phyloP scores from a whole-genome alignment of 2,888 invertebrate genomes.

The Troides helena region DNA sequence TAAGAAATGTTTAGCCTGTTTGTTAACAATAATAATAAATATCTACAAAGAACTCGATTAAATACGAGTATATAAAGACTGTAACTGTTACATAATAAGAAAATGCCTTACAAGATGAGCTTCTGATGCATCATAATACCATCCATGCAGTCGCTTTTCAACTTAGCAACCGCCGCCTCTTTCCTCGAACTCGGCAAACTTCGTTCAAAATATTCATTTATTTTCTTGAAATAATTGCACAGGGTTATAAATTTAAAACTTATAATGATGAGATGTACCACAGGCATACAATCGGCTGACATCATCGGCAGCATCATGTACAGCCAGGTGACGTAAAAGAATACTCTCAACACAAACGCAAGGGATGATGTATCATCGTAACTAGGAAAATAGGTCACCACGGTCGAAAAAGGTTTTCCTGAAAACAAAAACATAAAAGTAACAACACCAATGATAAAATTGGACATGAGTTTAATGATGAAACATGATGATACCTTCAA shows the following conservation, averaged over 20 bases:
- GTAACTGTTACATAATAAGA: conserved; percentile 14
- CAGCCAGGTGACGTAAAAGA: conserved; percentile 66
- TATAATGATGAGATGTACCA: conserved; percentile 60
- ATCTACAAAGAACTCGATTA: too few relatives aligned
- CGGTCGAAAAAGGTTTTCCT: conserved; percentile 68
- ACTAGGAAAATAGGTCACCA: conserved; percentile 64
- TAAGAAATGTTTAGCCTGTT: too few relatives aligned
- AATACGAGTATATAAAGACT: conserved; percentile 12
- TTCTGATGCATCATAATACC: conserved; percentile 67
- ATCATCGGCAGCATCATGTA: conserved; percentile 75
- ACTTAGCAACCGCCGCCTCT: conserved; percentile 45
- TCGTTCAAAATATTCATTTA: conserved; percentile 50
- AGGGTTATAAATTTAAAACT: conserved; percentile 64
- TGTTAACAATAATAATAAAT: too few relatives aligned
- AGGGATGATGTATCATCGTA: conserved; percentile 54
- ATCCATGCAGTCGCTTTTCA: conserved; percentile 55
- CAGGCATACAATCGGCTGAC: conserved; percentile 68
- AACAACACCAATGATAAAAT: background rate
- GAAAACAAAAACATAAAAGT: conserved; percentile 20
- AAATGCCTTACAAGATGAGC: conserved; percentile 55
- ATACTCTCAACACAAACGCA: conserved; percentile 55
- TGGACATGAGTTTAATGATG: too few relatives aligned
- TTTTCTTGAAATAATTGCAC: conserved; percentile 54
- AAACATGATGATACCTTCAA: conserved; percentile 52
- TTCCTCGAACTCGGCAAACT: conserved; percentile 44